phyloP scores from a whole-genome alignment of 2,797 vertebrate species.

The Anguilla obscura region DNA sequence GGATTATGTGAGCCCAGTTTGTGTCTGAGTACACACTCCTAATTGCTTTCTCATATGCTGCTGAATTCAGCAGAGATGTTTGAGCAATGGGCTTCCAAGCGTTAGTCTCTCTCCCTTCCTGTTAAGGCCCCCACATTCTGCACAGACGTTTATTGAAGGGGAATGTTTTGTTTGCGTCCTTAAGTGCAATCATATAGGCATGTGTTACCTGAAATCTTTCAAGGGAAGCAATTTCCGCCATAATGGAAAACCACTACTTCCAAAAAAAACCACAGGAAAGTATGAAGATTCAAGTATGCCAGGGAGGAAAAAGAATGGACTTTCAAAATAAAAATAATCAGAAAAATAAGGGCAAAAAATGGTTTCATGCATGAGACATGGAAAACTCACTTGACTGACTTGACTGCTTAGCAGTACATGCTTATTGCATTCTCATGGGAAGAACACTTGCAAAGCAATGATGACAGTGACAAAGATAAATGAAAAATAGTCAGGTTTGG shows the following conservation, averaged over 20 bases:
- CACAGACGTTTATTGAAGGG: background rate
- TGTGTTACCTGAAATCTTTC: background rate
- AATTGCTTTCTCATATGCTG: constrained; percentile 26
- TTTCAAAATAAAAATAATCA: background rate
- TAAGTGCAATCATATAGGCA: background rate
- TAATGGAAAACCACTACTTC: background rate
- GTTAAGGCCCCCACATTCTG: background rate
- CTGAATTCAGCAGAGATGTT: constrained; percentile 20
- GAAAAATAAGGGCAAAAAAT: background rate
- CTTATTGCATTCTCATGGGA: background rate
- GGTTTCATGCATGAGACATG: background rate
- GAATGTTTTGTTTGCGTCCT: background rate
- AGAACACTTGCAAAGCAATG: background rate
- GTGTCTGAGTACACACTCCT: background rate
- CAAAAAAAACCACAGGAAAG: background rate
- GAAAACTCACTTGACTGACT: no score
- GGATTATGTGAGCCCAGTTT: constrained; percentile 15
- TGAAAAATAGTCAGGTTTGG: background rate
- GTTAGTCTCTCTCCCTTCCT: constrained; percentile 5
- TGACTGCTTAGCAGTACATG: background rate
- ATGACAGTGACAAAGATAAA: background rate
- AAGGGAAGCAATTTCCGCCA: background rate
- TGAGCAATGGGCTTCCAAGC: background rate
- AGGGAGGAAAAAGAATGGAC: background rate
- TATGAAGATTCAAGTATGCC: background rate